Evolutionary conservation across 2,888 invertebrate genomes (phyloP).

Genomic region (Venusia cambrica): DNA sequence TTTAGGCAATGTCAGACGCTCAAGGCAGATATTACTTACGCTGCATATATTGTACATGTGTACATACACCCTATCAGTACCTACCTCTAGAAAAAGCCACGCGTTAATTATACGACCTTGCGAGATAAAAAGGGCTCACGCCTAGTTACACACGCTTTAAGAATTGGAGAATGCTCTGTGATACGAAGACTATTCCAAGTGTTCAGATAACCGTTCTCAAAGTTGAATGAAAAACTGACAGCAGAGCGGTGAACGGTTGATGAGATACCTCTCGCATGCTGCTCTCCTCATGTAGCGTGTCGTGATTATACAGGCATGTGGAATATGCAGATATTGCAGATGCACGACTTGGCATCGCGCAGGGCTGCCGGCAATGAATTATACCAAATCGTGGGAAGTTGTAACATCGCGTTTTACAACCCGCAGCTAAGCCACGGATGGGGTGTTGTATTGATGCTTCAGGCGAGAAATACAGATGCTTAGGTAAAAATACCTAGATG

Average conservation of each 20-base stretch:
- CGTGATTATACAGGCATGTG: constrained; percentile 40
- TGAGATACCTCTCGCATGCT: constrained; percentile 14
- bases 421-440: too few relatives aligned
- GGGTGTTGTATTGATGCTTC: too few relatives aligned
- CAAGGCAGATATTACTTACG: too few relatives aligned
- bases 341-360: constrained; percentile 33
- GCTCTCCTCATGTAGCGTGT: constrained; percentile 19
- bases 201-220: constrained; percentile 29
- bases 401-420: constrained; percentile 4
- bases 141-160: too few relatives aligned
- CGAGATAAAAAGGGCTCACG: too few relatives aligned
- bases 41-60: too few relatives aligned
- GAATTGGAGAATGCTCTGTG: constrained; percentile 20
- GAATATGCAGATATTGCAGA: constrained; percentile 27
- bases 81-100: too few relatives aligned
- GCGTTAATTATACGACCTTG: too few relatives aligned
- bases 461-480: too few relatives aligned
- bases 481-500: too few relatives aligned
- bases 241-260: constrained; percentile 18
- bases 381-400: constrained; percentile 2
- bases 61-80: too few relatives aligned
- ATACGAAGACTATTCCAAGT: constrained; percentile 29
- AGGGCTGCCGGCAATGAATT: constrained; percentile 21
- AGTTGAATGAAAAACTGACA: constrained; percentile 27
- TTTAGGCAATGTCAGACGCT: too few relatives aligned